Evolutionary conservation across 92 coral and sea anemone genomes (phyloP).

Genomic region (Anthopleura xanthogrammica): DNA sequence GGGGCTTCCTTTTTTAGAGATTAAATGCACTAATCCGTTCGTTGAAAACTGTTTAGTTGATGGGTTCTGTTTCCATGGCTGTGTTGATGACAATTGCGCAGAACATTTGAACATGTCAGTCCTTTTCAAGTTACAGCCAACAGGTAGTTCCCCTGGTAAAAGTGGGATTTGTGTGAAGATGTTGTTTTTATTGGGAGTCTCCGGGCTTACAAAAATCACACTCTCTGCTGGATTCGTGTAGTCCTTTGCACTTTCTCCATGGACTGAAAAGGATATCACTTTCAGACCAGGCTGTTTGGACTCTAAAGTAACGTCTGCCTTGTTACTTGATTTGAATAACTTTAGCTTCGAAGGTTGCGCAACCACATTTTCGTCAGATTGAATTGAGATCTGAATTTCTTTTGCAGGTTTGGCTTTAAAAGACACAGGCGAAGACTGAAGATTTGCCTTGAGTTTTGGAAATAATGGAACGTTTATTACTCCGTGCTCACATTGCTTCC

Average conservation of each 20-base stretch:
- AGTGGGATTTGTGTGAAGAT: slow-evolving; percentile 10
- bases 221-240: slow-evolving; percentile 5
- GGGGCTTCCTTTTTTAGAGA: neutral
- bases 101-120: slow-evolving; percentile 14
- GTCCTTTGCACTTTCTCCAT: slow-evolving; percentile 30
- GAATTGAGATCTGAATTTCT: slow-evolving; percentile 17
- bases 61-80: slow-evolving; percentile 16
- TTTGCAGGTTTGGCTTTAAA: slow-evolving; percentile 25
- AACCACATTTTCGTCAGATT: slow-evolving; percentile 22
- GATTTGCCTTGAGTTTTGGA: slow-evolving; percentile 29
- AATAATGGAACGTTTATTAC: slow-evolving; percentile 19
- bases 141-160: slow-evolving; percentile 25
- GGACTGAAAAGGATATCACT: slow-evolving; percentile 6
- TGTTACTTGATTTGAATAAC: slow-evolving; percentile 13
- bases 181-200: neutral
- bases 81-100: slow-evolving; percentile 14
- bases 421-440: neutral
- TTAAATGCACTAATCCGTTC: slow-evolving; percentile 14
- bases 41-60: neutral
- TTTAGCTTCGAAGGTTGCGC: slow-evolving; percentile 9
- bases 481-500: slow-evolving; percentile 24
- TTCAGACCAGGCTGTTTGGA: slow-evolving; percentile 28
- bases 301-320: slow-evolving; percentile 12
- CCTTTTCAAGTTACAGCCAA: slow-evolving; percentile 11
- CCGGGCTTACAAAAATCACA: slow-evolving; percentile 11